Base-by-base conservation (phyloP, 2,113 vertebrate genomes). In the Sterrhoptilus dennistouni region DNA sequence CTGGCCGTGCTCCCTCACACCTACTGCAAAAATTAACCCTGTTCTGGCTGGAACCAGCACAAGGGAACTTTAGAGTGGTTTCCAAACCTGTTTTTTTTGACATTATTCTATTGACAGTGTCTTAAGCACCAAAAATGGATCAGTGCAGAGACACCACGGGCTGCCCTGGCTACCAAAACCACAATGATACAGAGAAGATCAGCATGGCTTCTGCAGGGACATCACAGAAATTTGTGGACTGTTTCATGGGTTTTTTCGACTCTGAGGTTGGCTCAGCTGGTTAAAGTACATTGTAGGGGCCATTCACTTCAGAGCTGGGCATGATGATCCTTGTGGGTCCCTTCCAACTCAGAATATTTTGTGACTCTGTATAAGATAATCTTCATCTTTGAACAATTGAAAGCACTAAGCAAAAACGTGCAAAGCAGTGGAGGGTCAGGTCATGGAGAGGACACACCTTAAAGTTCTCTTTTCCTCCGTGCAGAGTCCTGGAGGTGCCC, bases 401-500 rank as follows among this genome's bases (percentile, higher is more conserved):
- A 45, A 38, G 66, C 92, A 25, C 40, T 1, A 31, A 85, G 64
- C 44, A 36, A 76, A 35, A 40, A 75, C n/a, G 5, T 16, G 14
- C 29, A 71, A 64, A 71, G 72, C 38, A 36, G 9, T 13, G 35
- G 27, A 22, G 22, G 65, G 27, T 44, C 45, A 49, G 45, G 16
- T 35, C 20, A 14, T 4, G 24, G 38, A 63, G 31, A 6, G 9
- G 35, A 45, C 6, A 8, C 52, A 22, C 29, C 47, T 21, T n/a
- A 47, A 76, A 77, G 44, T 76, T 89, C 47, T 90, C 35, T 54
- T 84, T 91, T 91, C 20, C n/a, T 35, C 63, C 74, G 22, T 83
- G 40, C 84, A 99, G 99, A 94, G 98, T 99, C 74, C 97, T 99
- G 12, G 99, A 99, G 97, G 99, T 99, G 92, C 99, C 99, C 2